Evolutionary conservation across 2,888 invertebrate genomes (phyloP).

Genomic region (Tridacna crocea): DNA sequence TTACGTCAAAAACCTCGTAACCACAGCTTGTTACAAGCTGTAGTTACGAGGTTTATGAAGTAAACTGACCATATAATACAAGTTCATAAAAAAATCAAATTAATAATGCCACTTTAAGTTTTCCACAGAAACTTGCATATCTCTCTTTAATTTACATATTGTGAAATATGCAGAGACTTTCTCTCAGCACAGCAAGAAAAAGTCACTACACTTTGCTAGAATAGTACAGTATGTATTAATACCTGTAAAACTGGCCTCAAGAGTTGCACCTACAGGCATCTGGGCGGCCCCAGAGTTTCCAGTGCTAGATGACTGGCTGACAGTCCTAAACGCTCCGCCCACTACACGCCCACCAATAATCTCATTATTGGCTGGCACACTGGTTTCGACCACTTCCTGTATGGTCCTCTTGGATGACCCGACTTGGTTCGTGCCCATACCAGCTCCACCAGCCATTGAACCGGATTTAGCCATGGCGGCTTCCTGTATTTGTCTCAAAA

Average conservation of each 20-base stretch:
- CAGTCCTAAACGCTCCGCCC: slow-evolving; percentile 43
- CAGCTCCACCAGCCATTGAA: not conserved
- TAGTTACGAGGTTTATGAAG: no score
- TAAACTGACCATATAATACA: no score
- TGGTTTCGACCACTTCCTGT: slow-evolving; percentile 32
- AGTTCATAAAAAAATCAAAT: not conserved
- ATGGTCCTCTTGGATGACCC: slow-evolving; percentile 40
- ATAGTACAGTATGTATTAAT: not conserved
- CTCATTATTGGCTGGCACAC: slow-evolving; percentile 5
- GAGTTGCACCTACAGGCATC: not conserved
- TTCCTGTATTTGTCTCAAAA: slow-evolving; percentile 50
- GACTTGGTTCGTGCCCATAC: slow-evolving; percentile 29
- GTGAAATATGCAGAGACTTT: no score
- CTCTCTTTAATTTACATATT: no score
- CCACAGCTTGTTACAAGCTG: no score
- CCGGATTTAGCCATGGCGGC: slow-evolving; percentile 7
- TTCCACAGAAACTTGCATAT: no score
- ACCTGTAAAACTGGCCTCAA: slow-evolving; percentile 4
- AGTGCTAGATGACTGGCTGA: not conserved
- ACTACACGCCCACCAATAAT: slow-evolving; percentile 56
- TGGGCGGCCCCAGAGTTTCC: not conserved
- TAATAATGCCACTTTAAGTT: no score
- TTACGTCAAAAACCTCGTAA: no score
- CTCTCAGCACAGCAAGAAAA: no score
- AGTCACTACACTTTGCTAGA: no score